Evolutionary conservation across 2,113 vertebrate genomes (phyloP).

Genomic region (Eira barbara): DNA sequence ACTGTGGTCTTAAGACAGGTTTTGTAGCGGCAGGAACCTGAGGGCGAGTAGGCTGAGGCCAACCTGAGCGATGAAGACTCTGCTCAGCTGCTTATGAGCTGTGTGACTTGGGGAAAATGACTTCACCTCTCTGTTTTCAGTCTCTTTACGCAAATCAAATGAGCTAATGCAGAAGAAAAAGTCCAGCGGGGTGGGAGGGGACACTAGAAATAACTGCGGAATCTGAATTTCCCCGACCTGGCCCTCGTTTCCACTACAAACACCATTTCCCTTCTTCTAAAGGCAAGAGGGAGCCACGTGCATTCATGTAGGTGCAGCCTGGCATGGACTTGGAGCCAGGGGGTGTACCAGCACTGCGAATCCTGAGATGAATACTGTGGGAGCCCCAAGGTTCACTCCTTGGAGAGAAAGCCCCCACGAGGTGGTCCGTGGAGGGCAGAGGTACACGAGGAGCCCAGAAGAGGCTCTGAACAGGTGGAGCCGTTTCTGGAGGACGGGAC

Average conservation of each 20-base stretch:
- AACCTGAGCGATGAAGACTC: neutral
- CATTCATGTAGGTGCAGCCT: neutral
- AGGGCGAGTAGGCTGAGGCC: neutral
- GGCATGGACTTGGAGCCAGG: neutral
- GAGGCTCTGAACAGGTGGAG: neutral
- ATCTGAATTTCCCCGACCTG: neutral
- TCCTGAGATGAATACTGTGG: neutral
- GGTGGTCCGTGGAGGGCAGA: neutral
- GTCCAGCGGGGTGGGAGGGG: neutral
- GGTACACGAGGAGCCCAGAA: neutral
- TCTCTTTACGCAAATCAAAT: neutral
- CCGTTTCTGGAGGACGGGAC: neutral
- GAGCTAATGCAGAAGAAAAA: neutral
- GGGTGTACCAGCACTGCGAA: neutral
- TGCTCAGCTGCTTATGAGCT: neutral
- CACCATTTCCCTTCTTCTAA: neutral
- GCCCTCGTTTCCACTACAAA: neutral
- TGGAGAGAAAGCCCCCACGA: accelerated
- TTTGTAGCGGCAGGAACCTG: neutral
- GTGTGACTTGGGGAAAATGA: neutral
- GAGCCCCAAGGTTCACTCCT: neutral
- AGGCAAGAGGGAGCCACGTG: neutral
- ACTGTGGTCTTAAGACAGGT: neutral
- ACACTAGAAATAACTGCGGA: neutral
- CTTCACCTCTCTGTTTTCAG: neutral